Evolutionary conservation across 2,888 invertebrate species (phyloP).

Genomic region (Platypus cylindrus): DNA sequence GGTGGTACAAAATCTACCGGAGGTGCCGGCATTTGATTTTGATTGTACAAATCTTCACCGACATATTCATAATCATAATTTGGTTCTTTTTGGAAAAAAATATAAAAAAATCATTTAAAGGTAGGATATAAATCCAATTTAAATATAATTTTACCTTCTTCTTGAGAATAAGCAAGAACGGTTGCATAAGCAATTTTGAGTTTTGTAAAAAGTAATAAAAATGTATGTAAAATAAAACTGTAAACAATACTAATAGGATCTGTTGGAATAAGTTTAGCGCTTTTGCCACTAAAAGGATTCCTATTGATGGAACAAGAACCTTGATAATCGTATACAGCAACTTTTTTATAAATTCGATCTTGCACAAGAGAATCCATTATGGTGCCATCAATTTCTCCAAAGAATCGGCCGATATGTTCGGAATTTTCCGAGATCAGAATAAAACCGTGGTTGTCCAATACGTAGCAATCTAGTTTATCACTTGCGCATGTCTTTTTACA

Average conservation of each 20-base stretch:
- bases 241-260: slow-evolving; percentile 44
- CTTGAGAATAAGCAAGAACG: slow-evolving; percentile 35
- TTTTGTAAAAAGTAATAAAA: slow-evolving; percentile 40
- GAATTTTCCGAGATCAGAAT: slow-evolving; percentile 79
- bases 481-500: slow-evolving; percentile 80
- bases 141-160: slow-evolving; percentile 37
- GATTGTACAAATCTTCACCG: slow-evolving; percentile 27
- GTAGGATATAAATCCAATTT: too few species aligned
- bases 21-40: slow-evolving; percentile 29
- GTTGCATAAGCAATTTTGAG: slow-evolving; percentile 34
- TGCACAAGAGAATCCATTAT: slow-evolving; percentile 89
- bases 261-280: slow-evolving; percentile 25
- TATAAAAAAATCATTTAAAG: neutral
- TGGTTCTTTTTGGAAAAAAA: slow-evolving; percentile 7
- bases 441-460: slow-evolving; percentile 89
- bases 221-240: slow-evolving; percentile 40
- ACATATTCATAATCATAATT: slow-evolving; percentile 18
- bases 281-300: slow-evolving; percentile 48
- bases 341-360: slow-evolving; percentile 78
- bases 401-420: slow-evolving; percentile 82
- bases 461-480: slow-evolving; percentile 81
- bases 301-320: slow-evolving; percentile 66
- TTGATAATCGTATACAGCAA: slow-evolving; percentile 80
- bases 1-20: slow-evolving; percentile 36
- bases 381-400: slow-evolving; percentile 87